A percentile compares a stretch with the other conserved stretches of the same genome.
These are phyloP conservation scores for Thamnaconus septentrionalis DNA, from an alignment of 2,113 vertebrate genomes.

Conservation along the genomic window DNA sequence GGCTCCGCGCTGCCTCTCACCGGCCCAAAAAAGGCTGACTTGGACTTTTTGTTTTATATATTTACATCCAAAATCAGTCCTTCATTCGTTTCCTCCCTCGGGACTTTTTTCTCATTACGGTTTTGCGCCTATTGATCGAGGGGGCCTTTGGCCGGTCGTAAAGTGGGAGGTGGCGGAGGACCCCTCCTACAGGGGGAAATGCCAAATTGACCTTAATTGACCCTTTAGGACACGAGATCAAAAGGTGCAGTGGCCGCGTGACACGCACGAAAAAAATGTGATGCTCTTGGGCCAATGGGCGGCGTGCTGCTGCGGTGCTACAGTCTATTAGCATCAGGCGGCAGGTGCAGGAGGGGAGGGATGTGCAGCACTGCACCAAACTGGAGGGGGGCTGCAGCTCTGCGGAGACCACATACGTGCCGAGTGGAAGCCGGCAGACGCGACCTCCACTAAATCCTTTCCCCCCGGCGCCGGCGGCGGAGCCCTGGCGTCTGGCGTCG, in stretches of 20 bases:
- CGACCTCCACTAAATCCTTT: no score
- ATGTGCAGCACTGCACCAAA: slow-evolving; percentile 68
- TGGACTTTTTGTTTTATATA: slow-evolving; percentile 22
- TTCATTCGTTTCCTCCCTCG: slow-evolving; percentile 21
- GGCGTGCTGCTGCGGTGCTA: slow-evolving; percentile 17
- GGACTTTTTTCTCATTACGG: slow-evolving; percentile 22
- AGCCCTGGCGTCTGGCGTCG: no score
- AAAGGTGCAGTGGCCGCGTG: background rate
- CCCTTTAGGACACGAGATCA: slow-evolving; percentile 13
- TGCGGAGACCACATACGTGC: slow-evolving; percentile 57
- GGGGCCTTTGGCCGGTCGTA: slow-evolving; percentile 2
- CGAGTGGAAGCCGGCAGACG: background rate
- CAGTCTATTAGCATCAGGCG: slow-evolving; percentile 46
- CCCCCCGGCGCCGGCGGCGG: no score
- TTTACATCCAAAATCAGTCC: slow-evolving; percentile 26
- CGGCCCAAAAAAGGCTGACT: slow-evolving; percentile 27
- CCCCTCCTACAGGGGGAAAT: slow-evolving; percentile 8
- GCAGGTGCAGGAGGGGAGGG: slow-evolving; percentile 63
- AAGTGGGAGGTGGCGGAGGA: slow-evolving; percentile 8
- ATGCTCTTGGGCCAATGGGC: slow-evolving; percentile 23
- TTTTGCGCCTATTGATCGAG: slow-evolving; percentile 44
- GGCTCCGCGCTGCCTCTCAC: slow-evolving; percentile 10
- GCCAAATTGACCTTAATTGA: slow-evolving; percentile 42
- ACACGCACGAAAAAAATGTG: background rate
- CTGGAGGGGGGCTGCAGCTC: slow-evolving; percentile 59